Percentiles rank a stretch among this genome's conserved stretches.
These are phyloP conservation scores for Phrynocephalus forsythii DNA, from an alignment of 2,797 vertebrate species.

Conservation along the genomic window DNA sequence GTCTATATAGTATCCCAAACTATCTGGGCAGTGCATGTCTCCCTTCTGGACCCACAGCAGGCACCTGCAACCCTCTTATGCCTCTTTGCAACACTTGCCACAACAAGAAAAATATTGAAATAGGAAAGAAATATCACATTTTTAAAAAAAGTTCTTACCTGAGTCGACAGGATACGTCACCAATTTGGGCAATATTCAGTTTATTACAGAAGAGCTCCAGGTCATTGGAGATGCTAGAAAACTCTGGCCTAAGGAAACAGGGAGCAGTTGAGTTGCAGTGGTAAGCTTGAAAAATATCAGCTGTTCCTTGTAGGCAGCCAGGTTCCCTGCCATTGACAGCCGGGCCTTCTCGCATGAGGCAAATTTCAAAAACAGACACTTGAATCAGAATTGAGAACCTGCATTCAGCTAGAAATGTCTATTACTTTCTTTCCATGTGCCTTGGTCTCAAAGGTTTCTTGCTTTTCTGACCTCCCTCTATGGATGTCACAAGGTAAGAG, in stretches of 20 bases:
- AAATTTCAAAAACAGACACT: background rate
- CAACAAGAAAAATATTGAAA: background rate
- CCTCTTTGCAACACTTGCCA: background rate
- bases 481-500: background rate
- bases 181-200: conserved; percentile 25
- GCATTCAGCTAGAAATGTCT: background rate
- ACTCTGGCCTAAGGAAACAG: conserved; percentile 74
- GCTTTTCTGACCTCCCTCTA: background rate
- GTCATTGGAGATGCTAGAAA: background rate
- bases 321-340: background rate
- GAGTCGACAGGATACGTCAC: conserved; percentile 18
- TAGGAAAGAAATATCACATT: background rate
- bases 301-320: background rate
- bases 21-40: background rate
- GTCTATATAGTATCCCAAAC: background rate
- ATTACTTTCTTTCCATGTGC: background rate
- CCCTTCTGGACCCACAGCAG: background rate
- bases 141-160: background rate
- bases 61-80: background rate
- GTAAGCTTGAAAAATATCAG: background rate
- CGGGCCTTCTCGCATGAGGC: background rate
- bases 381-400: background rate
- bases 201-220: conserved; percentile 28
- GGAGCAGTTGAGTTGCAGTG: background rate
- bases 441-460: background rate